Evolutionary conservation across 2,797 vertebrate genomes (phyloP), one percentile per base, ranked within the genome.

Genomic region (Pipistrellus pipistrellus): DNA sequence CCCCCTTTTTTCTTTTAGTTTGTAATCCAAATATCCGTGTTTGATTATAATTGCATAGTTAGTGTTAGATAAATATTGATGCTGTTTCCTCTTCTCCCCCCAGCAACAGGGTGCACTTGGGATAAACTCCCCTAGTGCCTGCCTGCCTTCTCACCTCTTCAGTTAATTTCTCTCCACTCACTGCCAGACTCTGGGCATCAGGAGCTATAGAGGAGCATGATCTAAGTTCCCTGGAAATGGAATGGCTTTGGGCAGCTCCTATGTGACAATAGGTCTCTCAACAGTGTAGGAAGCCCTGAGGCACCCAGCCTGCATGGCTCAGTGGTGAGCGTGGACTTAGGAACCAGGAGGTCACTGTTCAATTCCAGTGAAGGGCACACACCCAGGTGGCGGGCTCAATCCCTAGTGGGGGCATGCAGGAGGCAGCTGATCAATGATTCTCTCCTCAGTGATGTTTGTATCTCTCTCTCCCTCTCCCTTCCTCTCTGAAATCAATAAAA

Each of bases 261-360:
- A 5, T 64, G 32, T 38, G 12, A 41, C 27, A 38, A 23, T 1
- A 57, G 9, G 4, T 32, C 32, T 75, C n/a, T 41, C 30, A 68
- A 18, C 3, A 4, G 0, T 53, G 3, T 30, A 32, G 1, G 32
- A 2, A 32, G 1, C 2, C 44, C 35, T 25, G 10, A 76, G 11
- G 4, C 30, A 72, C 3, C 71, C 18, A 4, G 57, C 25, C 25
- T 59, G 4, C 2, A 4, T 27, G 57, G 57, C 11, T 59, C 25
- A 6, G 57, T 59, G 57, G 25, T 27, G 57, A 59, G 57, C 4
- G 0, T 59, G 57, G 25, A 59, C 57, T 4, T 59, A 27, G 25
- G 57, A 59, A 59, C 57, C 57, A 59, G 57, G 11, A 27, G 57
- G 4, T 59, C 57, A 59, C 2, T 0, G 57, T 59, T 59, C 57